phyloP scores from a whole-genome alignment of 2,888 invertebrate species.

The Teinopalpus imperialis region DNA sequence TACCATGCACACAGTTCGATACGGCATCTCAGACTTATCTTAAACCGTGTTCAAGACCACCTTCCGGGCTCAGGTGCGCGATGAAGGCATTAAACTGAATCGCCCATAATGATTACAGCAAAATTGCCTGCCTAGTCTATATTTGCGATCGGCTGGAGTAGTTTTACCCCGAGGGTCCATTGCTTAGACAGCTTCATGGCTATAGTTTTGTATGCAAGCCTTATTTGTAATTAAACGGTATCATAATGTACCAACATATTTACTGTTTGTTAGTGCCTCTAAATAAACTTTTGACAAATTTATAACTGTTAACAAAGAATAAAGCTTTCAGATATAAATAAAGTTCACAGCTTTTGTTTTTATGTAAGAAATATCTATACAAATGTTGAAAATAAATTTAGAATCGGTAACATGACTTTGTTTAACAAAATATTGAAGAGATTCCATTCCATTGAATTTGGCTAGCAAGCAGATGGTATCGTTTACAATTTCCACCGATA shows the following conservation, averaged over 20 bases:
- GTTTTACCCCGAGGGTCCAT: conserved; percentile 53
- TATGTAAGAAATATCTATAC: too few relatives aligned
- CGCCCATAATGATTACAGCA: conserved; percentile 66
- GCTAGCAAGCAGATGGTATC: conserved; percentile 14
- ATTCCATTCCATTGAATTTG: conserved; percentile 21
- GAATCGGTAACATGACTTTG: too few relatives aligned
- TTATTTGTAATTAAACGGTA: conserved; percentile 10
- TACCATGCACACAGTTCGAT: conserved; percentile 13
- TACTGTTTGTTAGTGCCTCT: conserved; percentile 5
- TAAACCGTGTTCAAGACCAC: conserved; percentile 36
- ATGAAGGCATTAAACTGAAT: conserved; percentile 76
- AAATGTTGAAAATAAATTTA: too few relatives aligned
- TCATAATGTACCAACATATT: background rate
- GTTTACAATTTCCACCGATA: conserved; percentile 19
- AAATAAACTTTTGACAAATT: too few relatives aligned
- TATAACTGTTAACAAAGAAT: too few relatives aligned
- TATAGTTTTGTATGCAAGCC: conserved; percentile 5
- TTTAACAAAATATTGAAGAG: too few relatives aligned
- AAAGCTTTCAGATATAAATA: too few relatives aligned
- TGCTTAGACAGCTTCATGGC: conserved; percentile 48
- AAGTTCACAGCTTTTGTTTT: too few relatives aligned
- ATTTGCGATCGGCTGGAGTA: conserved; percentile 68
- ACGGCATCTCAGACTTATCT: conserved; percentile 16
- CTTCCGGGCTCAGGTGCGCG: conserved; percentile 61
- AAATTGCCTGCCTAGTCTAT: conserved; percentile 57